A percentile compares a stretch with the other conserved stretches of the same genome.
Conservation (phyloP, 2,888 invertebrate species). For the Morpho achilles region DNA sequence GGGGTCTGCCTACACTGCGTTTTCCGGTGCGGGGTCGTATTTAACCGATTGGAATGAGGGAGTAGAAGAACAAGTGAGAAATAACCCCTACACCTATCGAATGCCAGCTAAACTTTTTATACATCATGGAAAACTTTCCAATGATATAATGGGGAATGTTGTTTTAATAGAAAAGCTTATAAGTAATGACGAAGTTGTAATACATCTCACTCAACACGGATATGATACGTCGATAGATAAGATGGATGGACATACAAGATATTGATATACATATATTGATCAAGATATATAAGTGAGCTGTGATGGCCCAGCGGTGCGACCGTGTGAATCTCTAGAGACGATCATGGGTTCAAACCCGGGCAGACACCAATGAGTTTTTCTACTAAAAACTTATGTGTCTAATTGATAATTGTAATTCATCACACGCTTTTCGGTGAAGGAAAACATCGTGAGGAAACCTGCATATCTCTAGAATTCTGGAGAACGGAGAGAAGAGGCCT, state of each 20-base stretch:
- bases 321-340: no score
- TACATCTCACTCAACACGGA: slow-evolving; percentile 1
- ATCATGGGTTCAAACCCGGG: no score
- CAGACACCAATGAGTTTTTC: no score
- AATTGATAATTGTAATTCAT: no score
- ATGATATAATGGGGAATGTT: slow-evolving; percentile 3
- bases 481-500: neutral
- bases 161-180: slow-evolving; percentile 4
- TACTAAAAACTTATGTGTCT: no score
- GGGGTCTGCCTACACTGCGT: no score
- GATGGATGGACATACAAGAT: neutral
- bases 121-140: slow-evolving; percentile 6
- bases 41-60: slow-evolving; percentile 6
- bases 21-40: no score
- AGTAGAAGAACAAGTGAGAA: neutral
- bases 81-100: slow-evolving; percentile 1
- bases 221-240: neutral
- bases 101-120: slow-evolving; percentile 10
- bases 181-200: slow-evolving; percentile 4
- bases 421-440: no score
- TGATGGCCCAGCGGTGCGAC: no score
- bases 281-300: neutral
- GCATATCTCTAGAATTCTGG: no score
- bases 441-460: no score
- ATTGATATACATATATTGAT: no score